phyloP scores from a whole-genome alignment of 2,888 invertebrate genomes.

The Tetranychus truncatus region DNA sequence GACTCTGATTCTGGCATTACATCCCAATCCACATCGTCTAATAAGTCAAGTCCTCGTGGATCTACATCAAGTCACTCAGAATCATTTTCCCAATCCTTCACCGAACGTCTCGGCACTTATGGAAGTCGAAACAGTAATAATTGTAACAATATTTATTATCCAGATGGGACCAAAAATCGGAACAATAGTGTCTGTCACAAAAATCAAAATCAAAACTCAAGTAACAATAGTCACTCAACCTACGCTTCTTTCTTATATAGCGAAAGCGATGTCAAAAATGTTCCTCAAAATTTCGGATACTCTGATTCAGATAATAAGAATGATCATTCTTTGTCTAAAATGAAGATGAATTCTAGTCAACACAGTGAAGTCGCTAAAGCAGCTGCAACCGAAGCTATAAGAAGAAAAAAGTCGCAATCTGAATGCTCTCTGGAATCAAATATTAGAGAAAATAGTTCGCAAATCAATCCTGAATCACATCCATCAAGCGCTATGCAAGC shows the following conservation, averaged over 20 bases:
- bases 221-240: no score
- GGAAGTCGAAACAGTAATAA: background rate
- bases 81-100: background rate
- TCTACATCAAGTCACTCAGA: conserved; percentile 6
- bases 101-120: background rate
- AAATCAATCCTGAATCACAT: no score
- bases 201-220: no score
- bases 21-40: background rate
- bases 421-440: background rate
- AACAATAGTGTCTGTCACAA: no score
- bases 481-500: no score
- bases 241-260: no score
- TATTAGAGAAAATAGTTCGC: background rate
- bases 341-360: background rate
- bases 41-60: background rate
- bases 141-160: no score
- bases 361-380: background rate
- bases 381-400: background rate
- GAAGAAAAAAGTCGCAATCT: background rate
- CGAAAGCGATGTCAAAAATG: no score
- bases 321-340: background rate
- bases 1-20: conserved; percentile 16
- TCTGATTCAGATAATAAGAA: no score
- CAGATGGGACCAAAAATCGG: no score
- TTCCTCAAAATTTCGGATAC: no score